Percentiles rank a stretch among this genome's conserved stretches.
Evolutionary conservation across 1,140 invertebrate genomes (phyloP).

Genomic region (Belonocnema kinseyi): DNA sequence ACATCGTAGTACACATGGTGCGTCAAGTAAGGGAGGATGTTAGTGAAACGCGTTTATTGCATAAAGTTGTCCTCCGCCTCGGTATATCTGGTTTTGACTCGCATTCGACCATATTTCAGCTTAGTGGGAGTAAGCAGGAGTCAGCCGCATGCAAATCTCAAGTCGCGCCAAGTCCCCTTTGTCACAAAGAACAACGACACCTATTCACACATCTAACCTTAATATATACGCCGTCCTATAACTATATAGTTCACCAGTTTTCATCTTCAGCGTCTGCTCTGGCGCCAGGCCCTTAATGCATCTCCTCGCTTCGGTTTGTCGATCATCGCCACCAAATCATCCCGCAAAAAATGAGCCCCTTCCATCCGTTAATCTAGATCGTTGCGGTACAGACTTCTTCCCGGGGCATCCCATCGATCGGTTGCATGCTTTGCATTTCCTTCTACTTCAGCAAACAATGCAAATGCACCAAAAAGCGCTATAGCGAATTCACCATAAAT

Average conservation of each 20-base stretch:
- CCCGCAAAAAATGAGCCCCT: conserved; percentile 12
- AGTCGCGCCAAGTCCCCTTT: conserved; percentile 30
- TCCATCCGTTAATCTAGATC: conserved; percentile 1
- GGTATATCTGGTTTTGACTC: conserved; percentile 23
- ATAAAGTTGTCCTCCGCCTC: conserved; percentile 20
- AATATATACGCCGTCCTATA: not conserved
- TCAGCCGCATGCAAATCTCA: conserved; percentile 29
- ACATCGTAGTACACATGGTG: conserved; percentile 1
- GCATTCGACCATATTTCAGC: conserved; percentile 24
- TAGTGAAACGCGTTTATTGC: conserved; percentile 21
- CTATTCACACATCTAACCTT: not conserved
- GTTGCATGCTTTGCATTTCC: conserved; percentile 1
- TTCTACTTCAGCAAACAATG: not conserved
- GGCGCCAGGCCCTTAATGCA: conserved; percentile 11
- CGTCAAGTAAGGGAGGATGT: not conserved
- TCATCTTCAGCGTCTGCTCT: conserved; percentile 4
- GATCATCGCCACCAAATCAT: conserved; percentile 4
- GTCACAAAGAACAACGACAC: conserved; percentile 27
- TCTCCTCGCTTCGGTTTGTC: conserved; percentile 5
- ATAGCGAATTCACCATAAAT: too few relatives aligned
- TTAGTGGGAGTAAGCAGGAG: conserved; percentile 10
- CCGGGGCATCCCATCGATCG: not conserved
- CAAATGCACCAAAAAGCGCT: not conserved
- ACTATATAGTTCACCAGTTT: not conserved
- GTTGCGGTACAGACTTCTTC: not conserved